phyloP scores from a whole-genome alignment of 2,113 vertebrate genomes.

The Gobius niger region DNA sequence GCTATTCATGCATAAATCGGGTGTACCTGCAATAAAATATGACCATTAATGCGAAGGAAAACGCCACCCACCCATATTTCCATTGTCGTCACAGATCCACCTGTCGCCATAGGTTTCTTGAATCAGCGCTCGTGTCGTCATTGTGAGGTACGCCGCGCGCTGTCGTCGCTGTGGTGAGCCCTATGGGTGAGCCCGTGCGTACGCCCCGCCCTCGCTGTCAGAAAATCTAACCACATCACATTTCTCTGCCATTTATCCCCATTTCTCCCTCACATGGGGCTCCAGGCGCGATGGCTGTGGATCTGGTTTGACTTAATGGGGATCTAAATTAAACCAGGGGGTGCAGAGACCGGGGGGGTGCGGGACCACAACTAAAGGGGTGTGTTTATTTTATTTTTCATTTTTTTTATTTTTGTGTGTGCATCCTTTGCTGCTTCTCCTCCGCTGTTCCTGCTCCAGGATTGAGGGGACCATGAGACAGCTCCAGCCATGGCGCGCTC shows the following conservation, averaged over 20 bases:
- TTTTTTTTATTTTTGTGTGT: slow-evolving; percentile 20
- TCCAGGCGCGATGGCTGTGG: slow-evolving; percentile 10
- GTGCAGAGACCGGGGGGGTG: not conserved
- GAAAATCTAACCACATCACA: slow-evolving; percentile 8
- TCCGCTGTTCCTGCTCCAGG: slow-evolving; percentile 17
- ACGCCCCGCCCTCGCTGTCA: slow-evolving; percentile 38
- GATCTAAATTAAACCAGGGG: slow-evolving; percentile 34
- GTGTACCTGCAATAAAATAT: too few species aligned
- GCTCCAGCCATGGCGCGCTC: slow-evolving; percentile 54
- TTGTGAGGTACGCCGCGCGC: slow-evolving; percentile 18
- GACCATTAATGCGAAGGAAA: too few species aligned
- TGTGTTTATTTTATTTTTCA: not conserved
- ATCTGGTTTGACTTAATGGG: slow-evolving; percentile 41
- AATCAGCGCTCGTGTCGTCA: slow-evolving; percentile 2
- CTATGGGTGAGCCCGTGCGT: not conserved
- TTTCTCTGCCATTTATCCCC: not conserved
- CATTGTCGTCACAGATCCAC: not conserved
- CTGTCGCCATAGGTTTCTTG: not conserved
- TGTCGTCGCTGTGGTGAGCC: slow-evolving; percentile 32
- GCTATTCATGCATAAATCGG: not conserved
- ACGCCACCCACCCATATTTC: not conserved
- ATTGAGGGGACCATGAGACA: slow-evolving; percentile 62
- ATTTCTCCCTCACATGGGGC: slow-evolving; percentile 16
- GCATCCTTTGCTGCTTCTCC: slow-evolving; percentile 16
- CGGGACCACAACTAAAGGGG: slow-evolving; percentile 5